Evolutionary conservation across 2,888 invertebrate genomes (phyloP).

Genomic region (Macaria liturata): DNA sequence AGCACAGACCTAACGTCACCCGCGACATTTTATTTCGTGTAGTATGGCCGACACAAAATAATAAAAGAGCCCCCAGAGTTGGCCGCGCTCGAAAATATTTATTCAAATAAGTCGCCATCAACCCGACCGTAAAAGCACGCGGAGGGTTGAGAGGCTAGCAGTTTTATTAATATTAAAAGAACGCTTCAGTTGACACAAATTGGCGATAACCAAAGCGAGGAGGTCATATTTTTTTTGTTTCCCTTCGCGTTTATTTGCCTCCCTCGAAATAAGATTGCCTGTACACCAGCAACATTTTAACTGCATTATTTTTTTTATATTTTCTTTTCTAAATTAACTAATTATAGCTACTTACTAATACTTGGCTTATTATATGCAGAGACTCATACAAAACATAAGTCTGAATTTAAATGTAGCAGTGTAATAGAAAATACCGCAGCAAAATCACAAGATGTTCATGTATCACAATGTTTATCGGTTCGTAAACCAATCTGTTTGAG

Average conservation of each 20-base stretch:
- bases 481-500: constrained; percentile 65
- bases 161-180: constrained; percentile 82
- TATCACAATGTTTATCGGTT: constrained; percentile 39
- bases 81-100: constrained; percentile 74
- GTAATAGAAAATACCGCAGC: background rate
- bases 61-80: constrained; percentile 56
- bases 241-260: constrained; percentile 56
- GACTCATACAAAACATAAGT: too few species aligned
- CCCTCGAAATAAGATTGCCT: constrained; percentile 49
- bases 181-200: constrained; percentile 81
- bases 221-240: constrained; percentile 66
- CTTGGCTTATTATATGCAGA: too few species aligned
- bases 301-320: too few species aligned
- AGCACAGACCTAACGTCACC: constrained; percentile 30
- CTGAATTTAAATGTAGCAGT: too few species aligned
- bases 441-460: background rate
- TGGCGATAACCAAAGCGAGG: constrained; percentile 77
- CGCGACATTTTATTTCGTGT: constrained; percentile 34
- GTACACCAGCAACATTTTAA: too few species aligned
- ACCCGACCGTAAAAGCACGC: constrained; percentile 78
- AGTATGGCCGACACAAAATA: constrained; percentile 57
- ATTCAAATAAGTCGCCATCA: constrained; percentile 81
- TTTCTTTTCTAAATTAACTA: too few species aligned
- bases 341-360: too few species aligned
- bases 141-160: constrained; percentile 75